Evolutionary conservation across 2,797 vertebrate genomes (phyloP).

Genomic region (Hydrolagus colliei): DNA sequence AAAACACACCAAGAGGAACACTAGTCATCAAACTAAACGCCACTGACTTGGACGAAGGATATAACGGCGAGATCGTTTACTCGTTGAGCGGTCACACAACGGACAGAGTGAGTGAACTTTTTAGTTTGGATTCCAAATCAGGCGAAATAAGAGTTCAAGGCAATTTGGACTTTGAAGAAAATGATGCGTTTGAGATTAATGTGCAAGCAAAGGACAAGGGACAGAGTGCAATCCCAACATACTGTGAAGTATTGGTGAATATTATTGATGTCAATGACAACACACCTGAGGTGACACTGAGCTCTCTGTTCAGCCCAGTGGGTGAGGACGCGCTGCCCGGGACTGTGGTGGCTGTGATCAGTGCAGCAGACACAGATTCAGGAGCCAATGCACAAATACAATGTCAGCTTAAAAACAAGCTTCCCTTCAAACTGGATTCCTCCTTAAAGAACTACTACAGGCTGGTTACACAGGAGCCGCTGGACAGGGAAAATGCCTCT

Average conservation of each 20-base stretch:
- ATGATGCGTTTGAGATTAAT: constrained; percentile 53
- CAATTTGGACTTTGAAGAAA: constrained; percentile 57
- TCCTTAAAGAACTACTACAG: constrained; percentile 52
- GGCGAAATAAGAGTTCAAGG: constrained; percentile 57
- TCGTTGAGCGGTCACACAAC: constrained; percentile 60
- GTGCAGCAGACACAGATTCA: constrained; percentile 58
- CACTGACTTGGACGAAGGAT: constrained; percentile 55
- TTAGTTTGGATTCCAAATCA: constrained; percentile 49
- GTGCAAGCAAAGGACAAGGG: constrained; percentile 62
- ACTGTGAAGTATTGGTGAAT: constrained; percentile 61
- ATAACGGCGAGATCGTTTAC: constrained; percentile 56
- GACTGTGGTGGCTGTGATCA: constrained; percentile 58
- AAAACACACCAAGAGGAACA: constrained; percentile 46
- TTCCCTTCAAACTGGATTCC: constrained; percentile 47
- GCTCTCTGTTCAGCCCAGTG: constrained; percentile 58
- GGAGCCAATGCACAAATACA: constrained; percentile 49
- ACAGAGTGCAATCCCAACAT: constrained; percentile 49
- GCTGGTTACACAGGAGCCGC: constrained; percentile 42
- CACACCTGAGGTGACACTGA: constrained; percentile 54
- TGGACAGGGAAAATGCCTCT: constrained; percentile 30
- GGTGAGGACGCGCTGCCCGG: constrained; percentile 57
- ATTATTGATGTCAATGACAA: constrained; percentile 61
- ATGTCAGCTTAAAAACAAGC: constrained; percentile 38
- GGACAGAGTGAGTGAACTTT: constrained; percentile 50
- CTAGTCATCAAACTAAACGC: constrained; percentile 48